Conservation (phyloP, 2,113 vertebrate genomes). For the Phainopepla nitens region DNA sequence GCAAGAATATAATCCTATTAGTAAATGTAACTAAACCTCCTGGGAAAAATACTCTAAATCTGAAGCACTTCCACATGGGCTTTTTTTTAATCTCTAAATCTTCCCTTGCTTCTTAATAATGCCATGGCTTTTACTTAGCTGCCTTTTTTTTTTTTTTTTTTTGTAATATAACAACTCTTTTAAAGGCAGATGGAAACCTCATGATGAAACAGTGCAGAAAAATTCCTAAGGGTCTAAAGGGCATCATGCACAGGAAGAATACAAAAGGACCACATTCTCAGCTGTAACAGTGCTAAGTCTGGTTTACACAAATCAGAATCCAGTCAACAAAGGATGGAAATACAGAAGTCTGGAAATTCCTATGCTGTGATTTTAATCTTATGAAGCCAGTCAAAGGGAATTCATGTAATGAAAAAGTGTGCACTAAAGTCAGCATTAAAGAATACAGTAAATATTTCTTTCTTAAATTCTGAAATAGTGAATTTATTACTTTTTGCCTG, state of each 20-base stretch:
- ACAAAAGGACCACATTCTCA: neutral
- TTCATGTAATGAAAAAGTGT: neutral
- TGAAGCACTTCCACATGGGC: neutral
- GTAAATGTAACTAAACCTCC: neutral
- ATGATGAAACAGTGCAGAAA: neutral
- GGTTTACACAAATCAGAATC: neutral
- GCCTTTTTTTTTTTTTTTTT: neutral
- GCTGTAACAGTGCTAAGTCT: neutral
- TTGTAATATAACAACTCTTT: neutral
- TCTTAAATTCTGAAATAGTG: neutral
- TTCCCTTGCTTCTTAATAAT: neutral
- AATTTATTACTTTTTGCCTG: neutral
- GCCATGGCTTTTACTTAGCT: neutral
- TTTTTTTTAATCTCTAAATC: neutral
- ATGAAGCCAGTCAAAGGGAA: neutral
- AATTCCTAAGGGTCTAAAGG: neutral
- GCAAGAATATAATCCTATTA: slow-evolving; percentile 9
- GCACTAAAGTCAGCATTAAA: neutral
- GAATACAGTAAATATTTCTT: neutral
- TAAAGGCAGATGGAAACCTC: neutral
- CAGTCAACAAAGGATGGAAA: neutral
- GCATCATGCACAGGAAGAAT: neutral
- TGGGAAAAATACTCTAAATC: neutral
- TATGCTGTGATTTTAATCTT: neutral
- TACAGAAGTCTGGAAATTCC: neutral